These are phyloP conservation scores for Pyrrhopygopsis socrates DNA, from an alignment of 2,888 invertebrate species.

Conservation along the genomic window DNA sequence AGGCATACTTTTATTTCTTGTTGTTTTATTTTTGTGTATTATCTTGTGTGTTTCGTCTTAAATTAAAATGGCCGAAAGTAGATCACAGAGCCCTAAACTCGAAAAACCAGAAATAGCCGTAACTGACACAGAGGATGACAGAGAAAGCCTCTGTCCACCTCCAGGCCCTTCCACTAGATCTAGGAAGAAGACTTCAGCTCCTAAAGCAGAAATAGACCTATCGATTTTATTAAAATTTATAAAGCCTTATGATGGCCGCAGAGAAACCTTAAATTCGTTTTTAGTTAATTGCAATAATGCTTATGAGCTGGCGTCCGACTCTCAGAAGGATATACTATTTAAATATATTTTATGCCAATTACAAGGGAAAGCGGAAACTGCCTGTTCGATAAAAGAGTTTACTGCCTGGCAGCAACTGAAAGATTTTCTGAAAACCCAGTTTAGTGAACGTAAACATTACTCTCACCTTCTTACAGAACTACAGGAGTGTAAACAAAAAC, in stretches of 20 bases:
- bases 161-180: no score
- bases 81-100: no score
- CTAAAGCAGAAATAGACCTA: background rate
- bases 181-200: no score
- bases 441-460: slow-evolving; percentile 15
- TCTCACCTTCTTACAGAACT: background rate
- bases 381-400: slow-evolving; percentile 84
- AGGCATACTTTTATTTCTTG: no score
- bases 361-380: slow-evolving; percentile 75
- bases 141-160: no score
- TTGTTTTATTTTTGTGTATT: no score
- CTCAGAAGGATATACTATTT: slow-evolving; percentile 36
- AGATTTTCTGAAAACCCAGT: slow-evolving; percentile 72
- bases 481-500: no score
- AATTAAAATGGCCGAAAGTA: no score
- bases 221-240: slow-evolving; percentile 12
- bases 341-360: slow-evolving; percentile 80
- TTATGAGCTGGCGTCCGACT: background rate
- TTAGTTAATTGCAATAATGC: slow-evolving; percentile 9
- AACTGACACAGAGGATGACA: no score
- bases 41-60: no score
- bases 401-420: slow-evolving; percentile 71
- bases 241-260: background rate
- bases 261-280: slow-evolving; percentile 6
- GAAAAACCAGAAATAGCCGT: no score